phyloP scores from a whole-genome alignment of 2,888 invertebrate genomes.

The Caprella mutica region DNA sequence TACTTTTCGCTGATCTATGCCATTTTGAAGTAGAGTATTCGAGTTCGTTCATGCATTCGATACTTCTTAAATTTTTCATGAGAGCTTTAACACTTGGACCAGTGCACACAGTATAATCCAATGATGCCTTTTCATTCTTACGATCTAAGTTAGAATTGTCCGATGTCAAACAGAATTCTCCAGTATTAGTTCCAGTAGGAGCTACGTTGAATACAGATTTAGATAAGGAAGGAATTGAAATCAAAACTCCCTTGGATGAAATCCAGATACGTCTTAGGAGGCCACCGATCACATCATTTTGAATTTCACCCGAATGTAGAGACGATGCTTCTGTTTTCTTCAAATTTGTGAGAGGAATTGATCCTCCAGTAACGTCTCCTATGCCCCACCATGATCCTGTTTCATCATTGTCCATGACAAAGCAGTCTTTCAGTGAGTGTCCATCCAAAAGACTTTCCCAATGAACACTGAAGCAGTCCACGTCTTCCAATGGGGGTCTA shows the following conservation, averaged over 20 bases:
- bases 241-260: conserved; percentile 19
- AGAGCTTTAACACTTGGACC: conserved; percentile 18
- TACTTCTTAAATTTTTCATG: neutral
- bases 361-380: conserved; percentile 26
- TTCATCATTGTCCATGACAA: neutral
- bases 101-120: conserved; percentile 22
- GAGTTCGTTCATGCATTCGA: neutral
- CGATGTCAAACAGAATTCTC: conserved; percentile 6
- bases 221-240: conserved; percentile 20
- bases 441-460: conserved; percentile 17
- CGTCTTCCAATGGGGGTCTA: conserved; percentile 8
- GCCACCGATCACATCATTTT: conserved; percentile 19
- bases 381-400: conserved; percentile 28
- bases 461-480: conserved; percentile 29
- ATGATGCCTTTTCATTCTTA: neutral
- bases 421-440: conserved; percentile 23
- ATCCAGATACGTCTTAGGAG: conserved; percentile 22
- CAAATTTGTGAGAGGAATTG: conserved; percentile 18
- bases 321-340: conserved; percentile 7
- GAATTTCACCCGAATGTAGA: conserved; percentile 22
- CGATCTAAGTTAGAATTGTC: neutral
- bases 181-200: conserved; percentile 8
- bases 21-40: conserved; percentile 9
- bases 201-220: conserved; percentile 11
- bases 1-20: neutral